Base-by-base conservation (phyloP, 2,797 vertebrate genomes). In the Pipistrellus pipistrellus region DNA sequence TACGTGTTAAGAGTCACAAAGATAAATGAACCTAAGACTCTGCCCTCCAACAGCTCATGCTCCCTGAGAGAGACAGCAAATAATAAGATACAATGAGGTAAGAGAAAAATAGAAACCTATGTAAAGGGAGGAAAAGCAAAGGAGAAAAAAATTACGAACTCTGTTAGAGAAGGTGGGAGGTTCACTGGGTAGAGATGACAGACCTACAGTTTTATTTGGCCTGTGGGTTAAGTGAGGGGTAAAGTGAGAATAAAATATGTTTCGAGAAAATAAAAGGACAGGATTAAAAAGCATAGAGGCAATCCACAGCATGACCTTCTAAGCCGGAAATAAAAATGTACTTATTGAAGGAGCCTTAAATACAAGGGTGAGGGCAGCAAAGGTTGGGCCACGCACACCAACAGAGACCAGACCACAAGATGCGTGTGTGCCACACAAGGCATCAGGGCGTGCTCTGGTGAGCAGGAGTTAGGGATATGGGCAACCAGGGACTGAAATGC, bases 241-340 rank as follows among this genome's bases (percentile, higher is more conserved):
- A 78, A 69, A 88, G 18, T 3, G 51, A 69, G 21, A 95, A 75
- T 46, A 81, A 86, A 85, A 87, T 2, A 44, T 18, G 27, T 77
- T 83, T 69, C 23, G 51, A 64, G 6, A 51, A 93, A 44, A 32
- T 18, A 62, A 44, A 48, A 83, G 55, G 44, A 59, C 4, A 20
- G 4, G 4, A 25, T 4, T 46, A 30, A 44, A 77, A 88, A 35
- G 14, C 23, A 69, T 0, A 64, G 14, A 62, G 32, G 3, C 46
- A 59, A 17, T 77, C 64, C 64, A 66, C 1, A 20, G 0, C 66
- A 66, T 14, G 10, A 6, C 13, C 30, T 68, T 72, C 80, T 44
- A 27, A 51, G 11, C n/a, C n/a, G 12, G 12, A 66, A 91, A 81
- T 20, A 12, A 85, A 30, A 64, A 82, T 41, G 17, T 84, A 48